phyloP scores from a whole-genome alignment of 2,888 invertebrate genomes.

The Trilocha varians region DNA sequence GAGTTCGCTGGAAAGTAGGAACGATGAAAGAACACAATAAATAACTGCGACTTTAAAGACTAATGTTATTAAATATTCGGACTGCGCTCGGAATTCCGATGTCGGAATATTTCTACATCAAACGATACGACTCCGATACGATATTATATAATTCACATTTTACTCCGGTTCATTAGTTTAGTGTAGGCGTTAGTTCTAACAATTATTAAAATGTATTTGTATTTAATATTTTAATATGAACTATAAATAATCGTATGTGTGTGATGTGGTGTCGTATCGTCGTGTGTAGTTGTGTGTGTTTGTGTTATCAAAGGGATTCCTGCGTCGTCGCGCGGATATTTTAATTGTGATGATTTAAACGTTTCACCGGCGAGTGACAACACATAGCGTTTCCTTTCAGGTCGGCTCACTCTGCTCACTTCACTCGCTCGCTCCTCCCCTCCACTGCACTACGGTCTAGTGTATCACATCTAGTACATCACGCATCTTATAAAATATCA shows the following conservation, averaged over 20 bases:
- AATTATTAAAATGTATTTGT: too few relatives aligned
- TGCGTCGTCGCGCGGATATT: conserved; percentile 32
- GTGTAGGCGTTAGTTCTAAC: background rate
- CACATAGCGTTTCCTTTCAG: conserved; percentile 38
- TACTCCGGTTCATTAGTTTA: background rate
- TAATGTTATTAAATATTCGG: conserved; percentile 19
- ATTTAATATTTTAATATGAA: too few relatives aligned
- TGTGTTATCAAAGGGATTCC: conserved; percentile 53
- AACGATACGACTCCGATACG: background rate
- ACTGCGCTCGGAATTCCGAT: conserved; percentile 4
- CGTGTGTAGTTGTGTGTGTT: conserved; percentile 18
- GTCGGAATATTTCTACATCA: background rate
- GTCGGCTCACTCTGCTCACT: conserved; percentile 10
- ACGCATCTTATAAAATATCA: too few relatives aligned
- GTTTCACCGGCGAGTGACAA: conserved; percentile 35
- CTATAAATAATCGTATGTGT: background rate
- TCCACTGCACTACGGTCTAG: too few relatives aligned
- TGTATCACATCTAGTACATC: too few relatives aligned
- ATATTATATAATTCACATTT: background rate
- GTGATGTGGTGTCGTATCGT: background rate
- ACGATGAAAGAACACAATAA: conserved; percentile 26
- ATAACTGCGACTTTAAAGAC: conserved; percentile 20
- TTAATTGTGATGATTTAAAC: conserved; percentile 58
- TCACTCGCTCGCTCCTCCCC: conserved; percentile 2
- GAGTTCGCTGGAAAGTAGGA: background rate